Conservation (phyloP, 2,797 vertebrate species). For the Coregonus ussuriensis region DNA sequence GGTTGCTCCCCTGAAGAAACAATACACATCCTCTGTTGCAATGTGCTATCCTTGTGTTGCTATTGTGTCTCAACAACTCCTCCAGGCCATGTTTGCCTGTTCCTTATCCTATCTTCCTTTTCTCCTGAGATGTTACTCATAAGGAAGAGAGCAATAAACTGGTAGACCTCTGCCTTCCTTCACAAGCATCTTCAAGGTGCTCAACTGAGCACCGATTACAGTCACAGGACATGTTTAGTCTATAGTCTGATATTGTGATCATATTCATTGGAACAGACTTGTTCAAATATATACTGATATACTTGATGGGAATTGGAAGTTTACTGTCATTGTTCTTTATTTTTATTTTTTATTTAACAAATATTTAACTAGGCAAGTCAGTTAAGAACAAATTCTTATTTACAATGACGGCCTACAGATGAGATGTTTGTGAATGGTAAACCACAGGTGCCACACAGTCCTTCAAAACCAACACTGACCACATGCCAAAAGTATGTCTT, state of each 20-base stretch:
- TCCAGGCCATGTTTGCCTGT: background rate
- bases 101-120: background rate
- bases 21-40: constrained; percentile 62
- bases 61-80: constrained; percentile 34
- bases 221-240: background rate
- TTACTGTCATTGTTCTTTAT: constrained; percentile 56
- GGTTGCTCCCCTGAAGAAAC: constrained; percentile 49
- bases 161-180: background rate
- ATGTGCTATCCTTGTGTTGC: constrained; percentile 53
- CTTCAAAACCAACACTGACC: constrained; percentile 50
- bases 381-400: too few relatives aligned
- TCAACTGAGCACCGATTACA: background rate
- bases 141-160: background rate
- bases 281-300: background rate
- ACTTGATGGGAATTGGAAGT: constrained; percentile 57
- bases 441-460: constrained; percentile 69
- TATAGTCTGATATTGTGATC: background rate
- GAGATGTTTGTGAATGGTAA: constrained; percentile 69
- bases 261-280: background rate
- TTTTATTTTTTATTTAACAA: too few relatives aligned
- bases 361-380: too few relatives aligned
- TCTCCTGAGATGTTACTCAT: background rate
- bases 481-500: constrained; percentile 66
- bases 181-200: background rate
- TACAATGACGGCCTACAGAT: constrained; percentile 22